Base-by-base conservation (phyloP, 2,797 vertebrate genomes). In the Ciconia nigra region DNA sequence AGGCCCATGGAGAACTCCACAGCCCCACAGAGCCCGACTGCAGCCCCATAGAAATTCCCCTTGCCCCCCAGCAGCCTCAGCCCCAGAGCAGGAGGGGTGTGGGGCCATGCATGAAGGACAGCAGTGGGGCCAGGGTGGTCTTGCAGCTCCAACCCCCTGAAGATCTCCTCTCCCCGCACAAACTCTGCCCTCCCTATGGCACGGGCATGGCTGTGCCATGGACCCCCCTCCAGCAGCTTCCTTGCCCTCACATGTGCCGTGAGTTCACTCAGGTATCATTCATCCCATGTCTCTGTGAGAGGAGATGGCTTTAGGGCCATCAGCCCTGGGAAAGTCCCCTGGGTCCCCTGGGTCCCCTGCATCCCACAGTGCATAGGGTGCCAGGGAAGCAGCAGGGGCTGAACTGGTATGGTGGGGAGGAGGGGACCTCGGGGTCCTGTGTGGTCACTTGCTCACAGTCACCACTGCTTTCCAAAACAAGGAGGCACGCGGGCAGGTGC, bases 401-500 rank as follows among this genome's bases (percentile, higher is more conserved):
- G 41, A 73, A 55, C 33, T 3, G 13, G 58, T 35, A 51, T 11
- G 25, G 9, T 59, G 13, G 52, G 67, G 25, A 65, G 22, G n/a
- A 54, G 57, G 29, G 13, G 24, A 83, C 21, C 11, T 44, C 1
- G 0, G 31, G 9, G 21, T 81, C 73, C 74, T 26, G 18, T 15
- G 31, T 9, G 17, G n/a, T 78, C 58, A 37, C 61, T 72, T 3
- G 2, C 29, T 90, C 44, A 5, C 3, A 3, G n/a, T 61, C 66
- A 58, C 33, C 19, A 13, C 22, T 18, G 0, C 58, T 93, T 97
- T 92, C 90, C 97, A 92, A 93, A 97, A 92, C 90, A 94, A 57
- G 57, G 10, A 28, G 33, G 31, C 8, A 15, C 17, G 24, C 0
- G 0, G 63, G 39, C 92, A 95, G 94, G 88, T 96, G 92, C 5